Conservation (phyloP, 2,113 vertebrate species). For the Talpa occidentalis region DNA sequence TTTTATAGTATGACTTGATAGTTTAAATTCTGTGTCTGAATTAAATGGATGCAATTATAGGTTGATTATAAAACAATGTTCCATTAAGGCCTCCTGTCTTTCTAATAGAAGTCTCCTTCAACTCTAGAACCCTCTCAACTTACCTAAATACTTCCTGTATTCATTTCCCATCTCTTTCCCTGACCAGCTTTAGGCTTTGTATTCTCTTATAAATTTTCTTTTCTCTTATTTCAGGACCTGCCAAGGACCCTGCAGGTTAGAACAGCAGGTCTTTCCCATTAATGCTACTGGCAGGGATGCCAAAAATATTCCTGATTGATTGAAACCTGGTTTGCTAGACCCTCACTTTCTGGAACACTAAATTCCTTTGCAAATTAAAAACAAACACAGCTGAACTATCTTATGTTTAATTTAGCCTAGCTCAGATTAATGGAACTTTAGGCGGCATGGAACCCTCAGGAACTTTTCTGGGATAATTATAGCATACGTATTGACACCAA, state of each 20-base stretch:
- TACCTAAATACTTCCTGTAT: not conserved
- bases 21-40: not conserved
- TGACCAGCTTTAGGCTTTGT: not conserved
- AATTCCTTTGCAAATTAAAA: constrained; percentile 83
- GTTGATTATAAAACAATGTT: not conserved
- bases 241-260: constrained; percentile 16
- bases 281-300: constrained; percentile 56
- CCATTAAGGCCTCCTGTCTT: not conserved
- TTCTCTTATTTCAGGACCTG: constrained; percentile 8
- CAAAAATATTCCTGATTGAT: constrained; percentile 70
- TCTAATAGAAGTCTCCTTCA: not conserved
- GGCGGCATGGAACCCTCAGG: constrained; percentile 35
- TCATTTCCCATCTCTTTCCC: not conserved
- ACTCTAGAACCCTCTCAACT: not conserved
- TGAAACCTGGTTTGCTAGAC: constrained; percentile 62
- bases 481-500: not conserved
- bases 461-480: constrained; percentile 60
- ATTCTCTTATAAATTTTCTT: not conserved
- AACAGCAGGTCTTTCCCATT: constrained; percentile 64
- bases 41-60: not conserved
- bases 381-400: constrained; percentile 80
- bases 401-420: constrained; percentile 76
- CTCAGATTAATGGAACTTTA: constrained; percentile 69
- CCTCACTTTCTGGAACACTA: constrained; percentile 71
- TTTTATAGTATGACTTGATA: not conserved